Evolutionary conservation across 2,113 vertebrate species (phyloP).

Genomic region (Lota lota): DNA sequence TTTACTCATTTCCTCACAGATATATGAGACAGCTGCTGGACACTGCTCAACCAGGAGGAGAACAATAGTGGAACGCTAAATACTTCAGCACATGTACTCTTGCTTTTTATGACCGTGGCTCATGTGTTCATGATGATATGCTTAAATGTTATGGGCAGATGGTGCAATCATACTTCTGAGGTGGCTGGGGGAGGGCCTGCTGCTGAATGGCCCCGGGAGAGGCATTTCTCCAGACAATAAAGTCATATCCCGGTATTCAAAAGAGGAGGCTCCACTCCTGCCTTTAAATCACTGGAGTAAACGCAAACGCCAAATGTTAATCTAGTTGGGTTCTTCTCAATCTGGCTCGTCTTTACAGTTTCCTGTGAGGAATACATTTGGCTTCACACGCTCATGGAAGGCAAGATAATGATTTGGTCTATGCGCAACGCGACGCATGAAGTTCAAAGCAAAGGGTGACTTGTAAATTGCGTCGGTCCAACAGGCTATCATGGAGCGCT

Average conservation of each 20-base stretch:
- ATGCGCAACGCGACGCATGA: slow-evolving; percentile 40
- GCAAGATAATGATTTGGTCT: slow-evolving; percentile 14
- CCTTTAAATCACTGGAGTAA: not conserved
- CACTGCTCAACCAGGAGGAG: slow-evolving; percentile 29
- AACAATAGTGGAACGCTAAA: slow-evolving; percentile 35
- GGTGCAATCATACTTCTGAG: slow-evolving; percentile 12
- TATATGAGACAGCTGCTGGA: slow-evolving; percentile 41
- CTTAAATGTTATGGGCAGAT: slow-evolving; percentile 26
- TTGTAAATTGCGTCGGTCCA: slow-evolving; percentile 28
- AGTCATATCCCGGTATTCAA: slow-evolving; percentile 10
- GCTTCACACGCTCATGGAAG: not conserved
- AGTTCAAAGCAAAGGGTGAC: slow-evolving; percentile 10
- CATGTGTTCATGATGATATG: slow-evolving; percentile 18
- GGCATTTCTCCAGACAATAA: slow-evolving; percentile 30
- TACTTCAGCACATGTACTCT: slow-evolving; percentile 42
- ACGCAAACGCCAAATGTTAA: not conserved
- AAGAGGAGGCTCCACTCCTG: not conserved
- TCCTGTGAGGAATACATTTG: not conserved
- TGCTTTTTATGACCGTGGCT: slow-evolving; percentile 19
- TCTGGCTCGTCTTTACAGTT: not conserved
- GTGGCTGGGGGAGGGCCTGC: not conserved
- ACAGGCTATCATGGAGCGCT: slow-evolving; percentile 37
- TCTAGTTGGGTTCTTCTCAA: not conserved
- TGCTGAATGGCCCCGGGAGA: slow-evolving; percentile 6
- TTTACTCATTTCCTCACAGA: slow-evolving; percentile 31